Percentiles rank a stretch among this genome's conserved stretches.
Conservation (phyloP, 2,113 vertebrate genomes). For the Equus quagga region DNA sequence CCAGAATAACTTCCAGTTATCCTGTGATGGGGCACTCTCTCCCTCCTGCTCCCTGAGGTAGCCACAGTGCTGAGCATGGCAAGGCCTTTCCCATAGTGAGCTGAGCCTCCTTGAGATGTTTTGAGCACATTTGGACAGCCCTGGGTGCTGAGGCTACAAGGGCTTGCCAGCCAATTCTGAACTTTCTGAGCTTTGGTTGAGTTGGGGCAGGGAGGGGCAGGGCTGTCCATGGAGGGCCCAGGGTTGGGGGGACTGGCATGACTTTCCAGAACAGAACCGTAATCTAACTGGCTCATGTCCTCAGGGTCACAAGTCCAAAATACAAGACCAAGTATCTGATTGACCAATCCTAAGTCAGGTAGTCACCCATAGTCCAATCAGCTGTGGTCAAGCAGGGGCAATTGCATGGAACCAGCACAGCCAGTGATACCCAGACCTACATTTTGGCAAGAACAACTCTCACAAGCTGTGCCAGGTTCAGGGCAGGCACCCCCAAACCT, state of each 20-base stretch:
- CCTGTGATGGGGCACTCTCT: background rate
- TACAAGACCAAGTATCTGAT: background rate
- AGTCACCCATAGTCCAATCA: background rate
- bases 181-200: background rate
- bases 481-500: background rate
- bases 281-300: background rate
- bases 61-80: background rate
- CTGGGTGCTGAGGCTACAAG: background rate
- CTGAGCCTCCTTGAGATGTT: background rate
- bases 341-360: background rate
- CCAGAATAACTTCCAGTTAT: background rate
- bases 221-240: background rate
- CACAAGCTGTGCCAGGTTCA: background rate
- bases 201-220: background rate
- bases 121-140: background rate
- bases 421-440: background rate
- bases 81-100: background rate
- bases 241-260: background rate
- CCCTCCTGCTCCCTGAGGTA: background rate
- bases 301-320: background rate
- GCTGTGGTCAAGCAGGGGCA: background rate
- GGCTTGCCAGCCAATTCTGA: background rate
- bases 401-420: background rate
- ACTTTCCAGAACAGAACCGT: background rate
- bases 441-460: background rate